Evolutionary conservation across 2,888 invertebrate genomes (phyloP).

Genomic region (Xanthorhoe spadicearia): DNA sequence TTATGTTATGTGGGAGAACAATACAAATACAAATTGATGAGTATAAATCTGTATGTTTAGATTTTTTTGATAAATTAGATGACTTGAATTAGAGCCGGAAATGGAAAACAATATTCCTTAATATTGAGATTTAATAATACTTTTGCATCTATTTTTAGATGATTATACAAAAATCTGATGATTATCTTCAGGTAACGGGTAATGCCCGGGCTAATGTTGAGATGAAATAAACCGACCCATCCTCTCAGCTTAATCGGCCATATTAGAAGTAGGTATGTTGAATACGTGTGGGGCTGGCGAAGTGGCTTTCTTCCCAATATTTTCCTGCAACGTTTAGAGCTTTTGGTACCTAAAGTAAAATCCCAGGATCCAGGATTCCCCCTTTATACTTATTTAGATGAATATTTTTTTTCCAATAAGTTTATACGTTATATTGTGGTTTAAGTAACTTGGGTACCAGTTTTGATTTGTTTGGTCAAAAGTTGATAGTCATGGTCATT

Average conservation of each 20-base stretch:
- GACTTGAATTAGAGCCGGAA: too few relatives aligned
- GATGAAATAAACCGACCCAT: neutral
- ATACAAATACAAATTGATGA: slow-evolving; percentile 27
- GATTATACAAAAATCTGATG: neutral
- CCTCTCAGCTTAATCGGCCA: neutral
- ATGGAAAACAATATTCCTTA: neutral
- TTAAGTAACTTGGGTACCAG: too few relatives aligned
- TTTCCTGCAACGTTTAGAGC: neutral
- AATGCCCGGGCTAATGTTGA: neutral
- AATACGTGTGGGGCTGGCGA: neutral
- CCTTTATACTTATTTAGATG: too few relatives aligned
- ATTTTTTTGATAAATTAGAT: neutral
- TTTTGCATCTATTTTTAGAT: neutral
- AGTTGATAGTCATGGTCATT: too few relatives aligned
- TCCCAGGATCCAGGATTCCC: too few relatives aligned
- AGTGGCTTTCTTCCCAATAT: neutral
- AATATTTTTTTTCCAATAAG: too few relatives aligned
- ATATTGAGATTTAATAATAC: neutral
- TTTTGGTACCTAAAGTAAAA: neutral
- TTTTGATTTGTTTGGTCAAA: too few relatives aligned
- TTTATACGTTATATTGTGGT: too few relatives aligned
- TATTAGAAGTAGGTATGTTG: neutral
- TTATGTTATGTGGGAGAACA: slow-evolving; percentile 62
- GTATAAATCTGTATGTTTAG: neutral
- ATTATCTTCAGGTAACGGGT: neutral